phyloP scores from a whole-genome alignment of 2,113 vertebrate species.

The Planiliza haematocheilus region DNA sequence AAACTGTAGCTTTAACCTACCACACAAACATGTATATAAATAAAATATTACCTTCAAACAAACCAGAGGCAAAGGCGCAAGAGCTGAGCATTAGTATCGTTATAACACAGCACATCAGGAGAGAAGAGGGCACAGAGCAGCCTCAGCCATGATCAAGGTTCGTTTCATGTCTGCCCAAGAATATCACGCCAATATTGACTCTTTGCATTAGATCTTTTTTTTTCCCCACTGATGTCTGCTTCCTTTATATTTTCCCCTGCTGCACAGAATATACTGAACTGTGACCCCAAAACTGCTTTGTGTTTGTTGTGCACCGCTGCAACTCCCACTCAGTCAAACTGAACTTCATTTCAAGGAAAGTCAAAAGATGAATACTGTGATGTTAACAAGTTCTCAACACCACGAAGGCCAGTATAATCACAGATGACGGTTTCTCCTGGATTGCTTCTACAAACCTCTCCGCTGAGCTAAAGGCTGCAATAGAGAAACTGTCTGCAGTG shows the following conservation, averaged over 20 bases:
- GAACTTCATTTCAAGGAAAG: background rate
- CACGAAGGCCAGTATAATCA: background rate
- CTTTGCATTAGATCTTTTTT: too few species aligned
- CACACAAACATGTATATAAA: too few species aligned
- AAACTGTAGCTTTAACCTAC: background rate
- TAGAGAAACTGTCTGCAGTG: conserved; percentile 23
- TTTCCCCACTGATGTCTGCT: conserved; percentile 5
- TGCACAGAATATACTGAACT: background rate
- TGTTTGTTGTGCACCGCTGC: background rate
- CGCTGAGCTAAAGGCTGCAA: conserved; percentile 21
- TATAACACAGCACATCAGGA: conserved; percentile 6
- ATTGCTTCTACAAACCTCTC: conserved; percentile 7
- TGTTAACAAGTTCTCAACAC: background rate
- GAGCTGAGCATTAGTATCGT: background rate
- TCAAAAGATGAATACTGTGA: background rate
- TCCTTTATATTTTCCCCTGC: background rate
- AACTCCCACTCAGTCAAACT: background rate
- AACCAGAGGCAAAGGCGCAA: background rate
- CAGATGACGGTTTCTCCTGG: background rate
- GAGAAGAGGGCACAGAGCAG: conserved; percentile 22
- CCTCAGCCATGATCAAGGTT: conserved; percentile 47
- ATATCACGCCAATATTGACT: background rate
- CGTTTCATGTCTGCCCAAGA: conserved; percentile 25
- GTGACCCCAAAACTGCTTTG: background rate
- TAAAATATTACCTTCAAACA: conserved; percentile 6